Evolutionary conservation across 2,113 vertebrate genomes (phyloP).

Genomic region (Camelus bactrianus): DNA sequence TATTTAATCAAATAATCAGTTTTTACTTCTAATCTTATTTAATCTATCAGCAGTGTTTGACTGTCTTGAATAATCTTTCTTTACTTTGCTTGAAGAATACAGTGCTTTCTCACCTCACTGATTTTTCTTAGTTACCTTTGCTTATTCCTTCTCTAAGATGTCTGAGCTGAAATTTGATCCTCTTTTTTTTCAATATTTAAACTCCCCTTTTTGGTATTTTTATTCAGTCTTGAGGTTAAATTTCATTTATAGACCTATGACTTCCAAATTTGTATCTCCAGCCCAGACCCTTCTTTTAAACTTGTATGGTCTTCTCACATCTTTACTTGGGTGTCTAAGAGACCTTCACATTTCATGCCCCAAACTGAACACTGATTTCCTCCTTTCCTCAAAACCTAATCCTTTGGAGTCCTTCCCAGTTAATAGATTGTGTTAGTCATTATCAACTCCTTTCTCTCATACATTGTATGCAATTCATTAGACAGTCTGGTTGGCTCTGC

Average conservation of each 20-base stretch:
- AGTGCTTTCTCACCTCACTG: neutral
- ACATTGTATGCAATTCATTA: neutral
- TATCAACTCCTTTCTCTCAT: neutral
- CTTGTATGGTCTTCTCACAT: neutral
- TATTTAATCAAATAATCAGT: neutral
- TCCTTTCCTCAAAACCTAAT: neutral
- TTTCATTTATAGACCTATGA: neutral
- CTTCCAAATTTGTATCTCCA: neutral
- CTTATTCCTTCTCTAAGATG: neutral
- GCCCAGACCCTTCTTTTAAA: neutral
- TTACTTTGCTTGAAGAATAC: neutral
- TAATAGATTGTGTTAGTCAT: neutral
- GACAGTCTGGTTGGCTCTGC: neutral
- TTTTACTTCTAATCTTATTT: neutral
- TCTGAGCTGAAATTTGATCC: neutral
- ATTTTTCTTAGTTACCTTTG: neutral
- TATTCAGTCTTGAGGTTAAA: neutral
- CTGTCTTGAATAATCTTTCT: neutral
- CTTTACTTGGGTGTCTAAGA: neutral
- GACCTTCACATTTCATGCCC: neutral
- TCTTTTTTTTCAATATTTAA: neutral
- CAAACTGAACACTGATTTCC: neutral
- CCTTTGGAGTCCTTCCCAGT: neutral
- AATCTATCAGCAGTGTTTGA: neutral
- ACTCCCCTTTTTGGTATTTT: neutral